Evolutionary conservation across 2,888 invertebrate species (phyloP), one percentile per base, ranked within the genome.

Genomic region (Biston betularia): DNA sequence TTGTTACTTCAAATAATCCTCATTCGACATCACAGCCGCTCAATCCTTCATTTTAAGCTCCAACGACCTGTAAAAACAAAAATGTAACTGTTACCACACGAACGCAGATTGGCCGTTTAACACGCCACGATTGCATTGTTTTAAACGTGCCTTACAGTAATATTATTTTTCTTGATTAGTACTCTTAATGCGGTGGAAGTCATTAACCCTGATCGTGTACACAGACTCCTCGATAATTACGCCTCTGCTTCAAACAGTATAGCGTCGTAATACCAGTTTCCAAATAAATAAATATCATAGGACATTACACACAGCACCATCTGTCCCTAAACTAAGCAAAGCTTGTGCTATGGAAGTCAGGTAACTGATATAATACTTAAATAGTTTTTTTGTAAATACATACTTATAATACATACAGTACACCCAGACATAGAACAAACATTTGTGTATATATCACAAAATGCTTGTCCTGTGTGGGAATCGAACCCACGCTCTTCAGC

Each of bases 201-300:
- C 82, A 85, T 87, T 88, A 87, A 85, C 83, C 85, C 80, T 82
- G 82, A 82, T 87, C 80, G 76, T 84, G 78, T 86, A 80, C 80
- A 77, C 79, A 75, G 71, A 78, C 78, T 77, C 75, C 74, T 75
- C 75, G 78, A 79, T 82, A 81, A 82, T 82, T 76, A 80, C 79
- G 71, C 74, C 75, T 80, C 75, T 65, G 63, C 75, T 73, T 74
- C 72, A 75, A 80, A 80, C 73, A 71, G 75, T 84, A 86, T 81
- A 84, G 76, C 81, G 68, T 84, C 84, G 75, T 87, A 86, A 89
- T 88, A 83, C 82, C 74, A 76, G 78, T 82, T 79, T 76, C 77
- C 79, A 83, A 89, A 89, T n/a, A n/a, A n/a, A n/a, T n/a, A n/a
- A n/a, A n/a, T n/a, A n/a, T n/a, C n/a, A n/a, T n/a, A n/a, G n/a